Conservation (phyloP, 2,888 invertebrate species). For the Conchocele bisecta region DNA sequence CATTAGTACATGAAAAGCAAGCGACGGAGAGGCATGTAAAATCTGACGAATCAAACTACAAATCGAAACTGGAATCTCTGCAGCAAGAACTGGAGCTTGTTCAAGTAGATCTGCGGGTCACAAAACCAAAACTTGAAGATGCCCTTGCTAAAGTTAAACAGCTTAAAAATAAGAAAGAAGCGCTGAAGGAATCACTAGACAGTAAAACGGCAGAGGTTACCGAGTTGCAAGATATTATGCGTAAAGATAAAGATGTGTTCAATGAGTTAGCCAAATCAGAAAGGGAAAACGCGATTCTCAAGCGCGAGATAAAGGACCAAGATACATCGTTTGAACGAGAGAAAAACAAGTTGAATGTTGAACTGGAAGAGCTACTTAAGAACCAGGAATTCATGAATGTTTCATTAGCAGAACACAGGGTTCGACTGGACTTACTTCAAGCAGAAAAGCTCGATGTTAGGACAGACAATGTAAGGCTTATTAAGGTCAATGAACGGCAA, state of each 20-base stretch:
- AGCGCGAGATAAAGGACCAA: slow-evolving; percentile 42
- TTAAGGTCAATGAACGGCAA: slow-evolving; percentile 57
- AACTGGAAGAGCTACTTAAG: slow-evolving; percentile 53
- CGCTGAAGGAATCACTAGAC: slow-evolving; percentile 14
- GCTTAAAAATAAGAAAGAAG: slow-evolving; percentile 32
- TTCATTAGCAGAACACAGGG: slow-evolving; percentile 53
- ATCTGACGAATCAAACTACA: slow-evolving; percentile 10
- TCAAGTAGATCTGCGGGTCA: slow-evolving; percentile 47
- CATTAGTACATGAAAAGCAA: slow-evolving; percentile 34
- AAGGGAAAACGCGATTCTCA: slow-evolving; percentile 37
- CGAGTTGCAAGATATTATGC: slow-evolving; percentile 38
- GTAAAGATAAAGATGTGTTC: slow-evolving; percentile 50
- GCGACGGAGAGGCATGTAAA: slow-evolving; percentile 27
- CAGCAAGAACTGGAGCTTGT: slow-evolving; percentile 39
- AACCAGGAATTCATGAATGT: slow-evolving; percentile 60
- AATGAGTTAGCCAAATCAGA: slow-evolving; percentile 46
- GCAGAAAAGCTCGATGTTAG: slow-evolving; percentile 51
- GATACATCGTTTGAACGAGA: slow-evolving; percentile 33
- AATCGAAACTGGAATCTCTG: slow-evolving; percentile 38
- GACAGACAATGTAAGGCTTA: slow-evolving; percentile 47
- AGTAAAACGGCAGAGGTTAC: slow-evolving; percentile 33
- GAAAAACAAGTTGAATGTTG: slow-evolving; percentile 44
- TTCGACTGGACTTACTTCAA: slow-evolving; percentile 52
- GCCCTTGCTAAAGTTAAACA: slow-evolving; percentile 21
- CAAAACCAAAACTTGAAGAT: slow-evolving; percentile 49